Evolutionary conservation across 2,888 invertebrate genomes (phyloP), one percentile per base, ranked within the genome.

Genomic region (Xestia ashworthii): DNA sequence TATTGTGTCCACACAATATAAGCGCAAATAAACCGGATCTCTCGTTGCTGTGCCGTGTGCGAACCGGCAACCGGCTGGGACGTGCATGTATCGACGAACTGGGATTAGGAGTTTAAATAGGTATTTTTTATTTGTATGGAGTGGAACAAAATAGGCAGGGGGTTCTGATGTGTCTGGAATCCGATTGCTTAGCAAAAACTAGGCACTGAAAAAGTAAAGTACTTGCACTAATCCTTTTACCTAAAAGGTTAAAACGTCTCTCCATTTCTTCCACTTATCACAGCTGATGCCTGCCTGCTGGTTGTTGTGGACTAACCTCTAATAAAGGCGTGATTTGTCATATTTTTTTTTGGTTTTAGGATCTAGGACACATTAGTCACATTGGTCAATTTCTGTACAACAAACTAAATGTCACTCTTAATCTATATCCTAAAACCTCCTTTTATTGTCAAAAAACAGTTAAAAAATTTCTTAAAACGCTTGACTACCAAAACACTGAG

Each of bases 1-100:
- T 94, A 95, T 95, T 95, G 95, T 95, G 96, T 96, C 96, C 95
- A 95, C 96, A 96, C 96, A 96, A 96, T 96, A 95, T 95, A 93
- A 91, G 95, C 94, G 95, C 96, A 96, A 96, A 96, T 96, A 96
- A 95, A 95, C 95, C 94, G 94, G 94, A 93, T 94, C 92, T 92
- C 88, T 89, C 83, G 85, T 84, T 85, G 88, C 86, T 53, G 44
- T 68, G 55, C 87, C 65, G 53, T 50, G 53, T 50, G 48, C 58
- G 38, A 48, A 66, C 76, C 25, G 73, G 32, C 44, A 19, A 62
- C 74, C 48, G 72, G 32, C 53, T 67, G 58, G 44, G 19, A 46
- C 14, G 22, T 70, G 46, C 44, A 46, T 55, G 58, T 75, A 48
- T 62, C 46, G 67, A 62, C 58, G 44, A 65, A 71, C 58, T 50